Base-by-base conservation (phyloP, 2,888 invertebrate species). In the Liposcelis brunnea region DNA sequence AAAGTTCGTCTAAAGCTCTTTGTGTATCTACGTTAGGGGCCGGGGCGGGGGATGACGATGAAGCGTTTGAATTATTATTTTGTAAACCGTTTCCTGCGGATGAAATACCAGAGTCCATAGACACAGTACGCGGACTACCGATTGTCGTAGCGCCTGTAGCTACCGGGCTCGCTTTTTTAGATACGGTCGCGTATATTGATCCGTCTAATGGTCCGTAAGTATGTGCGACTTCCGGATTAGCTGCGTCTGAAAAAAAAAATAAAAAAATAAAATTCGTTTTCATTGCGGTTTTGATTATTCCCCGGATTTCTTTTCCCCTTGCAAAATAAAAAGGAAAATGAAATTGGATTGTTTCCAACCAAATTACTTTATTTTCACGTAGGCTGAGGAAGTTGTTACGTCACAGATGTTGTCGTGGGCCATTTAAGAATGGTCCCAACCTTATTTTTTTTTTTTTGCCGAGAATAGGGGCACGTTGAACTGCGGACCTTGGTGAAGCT, bases 61-160 rank as follows among this genome's bases (percentile, higher is more conserved):
- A 61, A 59, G 64, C 62, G 58, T 62, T 62, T 59, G 62, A 61
- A 53, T 68, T 67, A 49, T 68, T 68, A 54, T 69, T 68, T 55
- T 69, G 67, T 51, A 70, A 66, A 57, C 77, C 77, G 64, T 77
- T 77, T 36, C 56, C 57, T 50, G 63, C 59, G 49, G 83, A 82
- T 58, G 84, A 84, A 57, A 87, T 87, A 56, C 87, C 87, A 56
- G 85, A 86, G 72, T 87, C 87, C 80, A 86, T 83, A 65, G 86
- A 87, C 62, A 84, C 80, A 58, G 82, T 82, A 64, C 83, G 75
- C 56, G 80, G 78, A 59, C 80, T 79, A 55, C 76, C 72, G 45
- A 69, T 71, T 65, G 55, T 67, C 65, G 47, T 18, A 43, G 48
- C 16, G 46, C 21, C 43, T 46, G 48, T 45, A 40, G 54, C 53